phyloP scores from a whole-genome alignment of 1,140 invertebrate species.

The Eurosta solidaginis region DNA sequence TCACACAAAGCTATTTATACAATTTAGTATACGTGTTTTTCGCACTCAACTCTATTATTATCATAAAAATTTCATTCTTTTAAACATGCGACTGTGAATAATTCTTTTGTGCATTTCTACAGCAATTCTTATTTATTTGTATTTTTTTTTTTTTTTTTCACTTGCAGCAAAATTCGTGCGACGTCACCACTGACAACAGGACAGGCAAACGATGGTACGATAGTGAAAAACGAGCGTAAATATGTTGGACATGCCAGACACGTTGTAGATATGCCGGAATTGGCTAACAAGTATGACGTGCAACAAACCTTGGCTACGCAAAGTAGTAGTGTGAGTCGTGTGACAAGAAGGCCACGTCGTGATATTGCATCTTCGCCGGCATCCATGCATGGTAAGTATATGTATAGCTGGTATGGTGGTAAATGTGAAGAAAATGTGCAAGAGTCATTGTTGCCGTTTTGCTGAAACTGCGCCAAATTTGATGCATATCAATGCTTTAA shows the following conservation, averaged over 20 bases:
- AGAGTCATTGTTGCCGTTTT: too few species aligned
- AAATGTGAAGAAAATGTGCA: too few species aligned
- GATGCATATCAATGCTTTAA: too few species aligned
- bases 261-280: neutral
- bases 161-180: neutral
- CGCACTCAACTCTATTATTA: neutral
- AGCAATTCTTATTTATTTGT: neutral
- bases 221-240: slow-evolving; percentile 31
- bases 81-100: neutral
- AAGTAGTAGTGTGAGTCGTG: neutral
- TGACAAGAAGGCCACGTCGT: slow-evolving; percentile 8
- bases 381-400: slow-evolving; percentile 35
- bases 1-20: too few species aligned
- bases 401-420: neutral
- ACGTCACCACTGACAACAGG: neutral
- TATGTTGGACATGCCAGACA: slow-evolving; percentile 1
- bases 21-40: neutral
- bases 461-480: too few species aligned
- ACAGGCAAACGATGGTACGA: neutral
- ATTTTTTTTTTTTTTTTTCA: neutral
- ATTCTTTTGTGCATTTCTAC: neutral
- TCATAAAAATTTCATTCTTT: neutral
- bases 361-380: slow-evolving; percentile 33
- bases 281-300: neutral
- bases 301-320: neutral